Base-by-base conservation (phyloP, 2,797 vertebrate species). In the Sebastolobus altivelis region DNA sequence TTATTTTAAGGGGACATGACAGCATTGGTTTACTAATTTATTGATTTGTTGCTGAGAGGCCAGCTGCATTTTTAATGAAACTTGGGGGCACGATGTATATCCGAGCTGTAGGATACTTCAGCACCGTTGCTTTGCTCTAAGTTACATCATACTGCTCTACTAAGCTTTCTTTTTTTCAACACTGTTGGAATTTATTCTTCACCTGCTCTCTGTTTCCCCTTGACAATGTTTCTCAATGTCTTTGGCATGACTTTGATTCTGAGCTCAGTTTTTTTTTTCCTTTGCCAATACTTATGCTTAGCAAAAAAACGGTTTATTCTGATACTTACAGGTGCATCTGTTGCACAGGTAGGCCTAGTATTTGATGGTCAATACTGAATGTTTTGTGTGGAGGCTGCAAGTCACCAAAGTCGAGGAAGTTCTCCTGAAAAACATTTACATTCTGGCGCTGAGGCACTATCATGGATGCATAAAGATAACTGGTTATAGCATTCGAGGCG, bases 61-160 rank as follows among this genome's bases (percentile, higher is more conserved):
- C 13, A 16, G 72, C 65, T 93, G 80, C 80, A 94, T 93, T 91
- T 91, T 93, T 91, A 92, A 93, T 92, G 82, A 82, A 89, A 82
- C 82, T 65, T 69, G 27, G 31, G 67, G 83, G 77, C 13, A 67
- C 43, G 43, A 43, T 75, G 59, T 66, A 55, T 80, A 55, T 77
- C 67, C 25, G 60, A 27, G 11, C 69, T 81, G 62, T 66, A 35
- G 65, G 65, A 61, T 43, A 62, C 49, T 71, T 83, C 31, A 71
- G 35, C 60, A 10, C 69, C 77, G 65, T 40, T 69, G 43, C 77
- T 85, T 82, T 78, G 62, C 52, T 84, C 60, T 61, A 81, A 72
- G 61, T 86, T 85, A 77, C 79, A 73, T 75, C 72, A 75, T 58
- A 33, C 65, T 43, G 67, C 29, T 65, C 67, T 68, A 18, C 54